These are phyloP conservation scores for Chrysoperla carnea DNA, from an alignment of 1,140 invertebrate genomes.

Conservation along the genomic window DNA sequence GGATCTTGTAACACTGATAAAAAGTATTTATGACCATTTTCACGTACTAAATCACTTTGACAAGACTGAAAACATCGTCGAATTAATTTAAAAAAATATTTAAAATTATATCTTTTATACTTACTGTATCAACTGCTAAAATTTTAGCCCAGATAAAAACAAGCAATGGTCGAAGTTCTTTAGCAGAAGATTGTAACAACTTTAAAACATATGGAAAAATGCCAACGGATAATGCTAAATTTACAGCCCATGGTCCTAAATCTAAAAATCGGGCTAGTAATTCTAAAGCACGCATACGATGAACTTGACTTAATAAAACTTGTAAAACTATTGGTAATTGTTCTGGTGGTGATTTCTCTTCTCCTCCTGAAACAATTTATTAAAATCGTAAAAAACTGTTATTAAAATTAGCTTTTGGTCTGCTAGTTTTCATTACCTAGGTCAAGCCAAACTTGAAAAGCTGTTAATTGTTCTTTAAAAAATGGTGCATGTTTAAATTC, in stretches of 20 bases:
- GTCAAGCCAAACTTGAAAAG: slow-evolving; percentile 94
- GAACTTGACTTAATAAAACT: slow-evolving; percentile 92
- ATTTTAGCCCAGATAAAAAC: slow-evolving; percentile 99
- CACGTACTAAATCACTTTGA: slow-evolving; percentile 88
- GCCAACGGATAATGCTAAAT: slow-evolving; percentile 87
- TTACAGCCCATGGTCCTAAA: slow-evolving; percentile 93
- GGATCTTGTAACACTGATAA: slow-evolving; percentile 73
- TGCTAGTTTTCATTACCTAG: slow-evolving; percentile 32
- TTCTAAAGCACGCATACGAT: slow-evolving; percentile 85
- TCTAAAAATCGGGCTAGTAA: slow-evolving; percentile 90
- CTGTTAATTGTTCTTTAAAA: slow-evolving; percentile 95
- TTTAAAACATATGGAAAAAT: slow-evolving; percentile 99
- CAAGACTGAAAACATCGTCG: slow-evolving; percentile 48
- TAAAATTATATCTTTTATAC: slow-evolving; percentile 15
- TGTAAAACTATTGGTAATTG: slow-evolving; percentile 97
- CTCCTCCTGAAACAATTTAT: slow-evolving; percentile 21
- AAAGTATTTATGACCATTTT: slow-evolving; percentile 92
- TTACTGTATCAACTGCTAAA: slow-evolving; percentile 85
- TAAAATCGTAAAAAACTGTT: background rate
- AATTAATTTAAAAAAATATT: slow-evolving; percentile 5
- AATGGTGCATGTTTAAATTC: slow-evolving; percentile 71
- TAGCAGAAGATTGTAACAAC: slow-evolving; percentile 80
- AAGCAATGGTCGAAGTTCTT: slow-evolving; percentile 78
- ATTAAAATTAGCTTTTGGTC: background rate
- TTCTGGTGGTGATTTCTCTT: slow-evolving; percentile 68